Evolutionary conservation across 2,797 vertebrate genomes (phyloP).

Genomic region (Vultur gryphus): DNA sequence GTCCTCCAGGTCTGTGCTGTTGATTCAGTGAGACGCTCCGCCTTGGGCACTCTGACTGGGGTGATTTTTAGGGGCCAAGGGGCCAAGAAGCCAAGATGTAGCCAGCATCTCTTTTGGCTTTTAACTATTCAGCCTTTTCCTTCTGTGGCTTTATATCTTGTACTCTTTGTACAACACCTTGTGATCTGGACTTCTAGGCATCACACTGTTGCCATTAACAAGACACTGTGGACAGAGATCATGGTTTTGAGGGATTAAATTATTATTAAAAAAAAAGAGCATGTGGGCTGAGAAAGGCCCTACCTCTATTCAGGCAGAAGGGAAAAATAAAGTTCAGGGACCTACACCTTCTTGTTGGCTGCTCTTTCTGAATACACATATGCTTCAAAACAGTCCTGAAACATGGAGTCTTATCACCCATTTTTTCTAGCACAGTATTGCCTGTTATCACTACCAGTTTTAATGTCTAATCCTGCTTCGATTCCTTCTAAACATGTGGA

Average conservation of each 20-base stretch:
- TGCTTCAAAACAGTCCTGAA: neutral
- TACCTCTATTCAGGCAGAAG: neutral
- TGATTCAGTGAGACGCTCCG: neutral
- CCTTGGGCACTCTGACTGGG: neutral
- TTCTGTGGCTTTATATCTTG: neutral
- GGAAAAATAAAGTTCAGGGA: neutral
- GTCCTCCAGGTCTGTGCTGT: neutral
- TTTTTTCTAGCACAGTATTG: neutral
- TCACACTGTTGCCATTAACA: neutral
- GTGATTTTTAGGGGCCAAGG: neutral
- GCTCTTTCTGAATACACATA: neutral
- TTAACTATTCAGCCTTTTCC: neutral
- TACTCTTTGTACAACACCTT: neutral
- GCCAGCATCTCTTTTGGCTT: neutral
- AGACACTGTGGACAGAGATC: neutral
- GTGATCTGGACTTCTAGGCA: neutral
- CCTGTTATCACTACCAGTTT: neutral
- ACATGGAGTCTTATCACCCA: neutral
- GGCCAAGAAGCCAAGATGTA: neutral
- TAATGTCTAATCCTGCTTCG: neutral
- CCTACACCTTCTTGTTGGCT: neutral
- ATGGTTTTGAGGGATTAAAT: neutral
- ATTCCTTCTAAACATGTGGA: neutral
- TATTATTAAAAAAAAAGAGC: neutral
- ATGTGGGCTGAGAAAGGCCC: neutral